Conservation (phyloP, 2,888 invertebrate genomes). For the Eupithecia inturbata region DNA sequence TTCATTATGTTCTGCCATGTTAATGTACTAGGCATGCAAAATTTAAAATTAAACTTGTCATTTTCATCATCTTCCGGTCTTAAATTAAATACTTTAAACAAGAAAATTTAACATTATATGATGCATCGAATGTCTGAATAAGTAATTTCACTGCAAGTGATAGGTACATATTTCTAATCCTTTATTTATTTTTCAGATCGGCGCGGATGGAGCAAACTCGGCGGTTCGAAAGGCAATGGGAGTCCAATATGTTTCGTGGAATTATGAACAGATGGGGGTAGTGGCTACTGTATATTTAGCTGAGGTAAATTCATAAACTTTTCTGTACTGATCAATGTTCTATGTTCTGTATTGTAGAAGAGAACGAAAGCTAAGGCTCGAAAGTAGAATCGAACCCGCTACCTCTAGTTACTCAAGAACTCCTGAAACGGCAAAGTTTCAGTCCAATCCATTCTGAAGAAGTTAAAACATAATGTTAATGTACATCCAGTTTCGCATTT, state of each 20-base stretch:
- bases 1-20: too few relatives aligned
- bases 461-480: too few relatives aligned
- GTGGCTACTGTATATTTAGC: slow-evolving; percentile 94
- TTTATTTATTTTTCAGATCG: slow-evolving; percentile 84
- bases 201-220: slow-evolving; percentile 97
- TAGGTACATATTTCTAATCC: neutral
- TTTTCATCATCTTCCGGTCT: too few relatives aligned
- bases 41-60: too few relatives aligned
- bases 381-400: neutral
- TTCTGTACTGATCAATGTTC: neutral
- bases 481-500: too few relatives aligned
- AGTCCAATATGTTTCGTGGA: slow-evolving; percentile 91
- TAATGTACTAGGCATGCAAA: too few relatives aligned
- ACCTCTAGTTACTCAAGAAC: neutral
- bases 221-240: slow-evolving; percentile 92
- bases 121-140: too few relatives aligned
- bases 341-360: too few relatives aligned
- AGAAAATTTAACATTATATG: too few relatives aligned
- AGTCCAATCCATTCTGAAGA: too few relatives aligned
- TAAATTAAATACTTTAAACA: too few relatives aligned
- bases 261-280: slow-evolving; percentile 95
- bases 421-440: too few relatives aligned
- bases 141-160: neutral
- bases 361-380: neutral
- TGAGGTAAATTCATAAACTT: slow-evolving; percentile 83